These are phyloP conservation scores for Pseudochaenichthys georgianus DNA, from an alignment of 2,797 vertebrate species.

Conservation along the genomic window DNA sequence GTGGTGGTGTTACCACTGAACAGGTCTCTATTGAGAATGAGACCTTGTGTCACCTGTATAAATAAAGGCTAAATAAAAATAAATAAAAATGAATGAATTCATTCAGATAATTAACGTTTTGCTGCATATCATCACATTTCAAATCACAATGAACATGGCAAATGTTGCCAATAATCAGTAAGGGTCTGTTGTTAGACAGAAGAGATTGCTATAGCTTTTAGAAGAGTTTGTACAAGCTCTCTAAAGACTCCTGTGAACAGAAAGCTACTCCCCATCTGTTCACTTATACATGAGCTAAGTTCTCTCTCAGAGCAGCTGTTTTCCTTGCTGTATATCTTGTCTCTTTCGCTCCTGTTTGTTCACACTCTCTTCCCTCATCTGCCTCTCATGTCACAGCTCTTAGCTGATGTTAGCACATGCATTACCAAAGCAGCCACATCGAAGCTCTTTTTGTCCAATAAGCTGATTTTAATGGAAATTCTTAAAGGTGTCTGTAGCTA, in stretches of 20 bases:
- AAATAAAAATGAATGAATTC: too few relatives aligned
- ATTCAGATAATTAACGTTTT: background rate
- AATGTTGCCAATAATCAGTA: background rate
- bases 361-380: conserved; percentile 35
- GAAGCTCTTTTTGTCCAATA: conserved; percentile 49
- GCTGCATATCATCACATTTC: background rate
- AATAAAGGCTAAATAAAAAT: too few relatives aligned
- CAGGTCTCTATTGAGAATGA: too few relatives aligned
- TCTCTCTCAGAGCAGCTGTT: conserved; percentile 48
- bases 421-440: conserved; percentile 37
- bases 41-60: too few relatives aligned
- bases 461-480: conserved; percentile 33
- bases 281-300: conserved; percentile 39
- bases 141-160: background rate
- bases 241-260: conserved; percentile 7
- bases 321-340: conserved; percentile 25
- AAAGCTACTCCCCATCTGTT: conserved; percentile 22
- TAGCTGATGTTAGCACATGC: conserved; percentile 34
- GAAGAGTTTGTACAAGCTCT: conserved; percentile 1
- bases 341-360: conserved; percentile 26
- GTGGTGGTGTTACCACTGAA: too few relatives aligned
- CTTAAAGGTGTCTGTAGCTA: conserved; percentile 7
- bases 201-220: background rate
- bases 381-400: conserved; percentile 30
- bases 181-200: background rate